Percentiles rank a stretch among this genome's conserved stretches.
Conservation (phyloP, 1,140 invertebrate species). For the Leptinotarsa texana region DNA sequence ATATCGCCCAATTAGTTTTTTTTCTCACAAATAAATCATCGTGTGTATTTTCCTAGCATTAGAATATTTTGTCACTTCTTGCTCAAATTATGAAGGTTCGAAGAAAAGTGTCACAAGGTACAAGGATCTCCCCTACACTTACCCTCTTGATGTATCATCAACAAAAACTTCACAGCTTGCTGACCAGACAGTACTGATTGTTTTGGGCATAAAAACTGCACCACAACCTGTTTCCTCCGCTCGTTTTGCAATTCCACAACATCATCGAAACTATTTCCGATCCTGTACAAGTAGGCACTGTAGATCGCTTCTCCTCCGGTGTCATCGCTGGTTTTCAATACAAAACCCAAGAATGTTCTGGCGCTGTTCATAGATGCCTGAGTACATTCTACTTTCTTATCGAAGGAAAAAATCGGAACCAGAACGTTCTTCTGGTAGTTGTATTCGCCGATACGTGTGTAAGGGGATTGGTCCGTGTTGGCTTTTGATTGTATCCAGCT, state of each 20-base stretch:
- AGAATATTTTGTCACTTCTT: too few relatives aligned
- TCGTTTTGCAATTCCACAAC: slow-evolving; percentile 60
- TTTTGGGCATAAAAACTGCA: slow-evolving; percentile 78
- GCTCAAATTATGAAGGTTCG: too few relatives aligned
- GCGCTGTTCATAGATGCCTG: slow-evolving; percentile 75
- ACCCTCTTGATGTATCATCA: slow-evolving; percentile 81
- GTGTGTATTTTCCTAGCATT: too few relatives aligned
- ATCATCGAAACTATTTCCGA: slow-evolving; percentile 57
- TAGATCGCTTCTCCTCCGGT: slow-evolving; percentile 50
- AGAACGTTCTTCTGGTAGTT: slow-evolving; percentile 62
- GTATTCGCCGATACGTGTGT: slow-evolving; percentile 59
- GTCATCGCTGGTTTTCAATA: slow-evolving; percentile 21
- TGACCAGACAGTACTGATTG: slow-evolving; percentile 64
- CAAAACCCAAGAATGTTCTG: slow-evolving; percentile 30
- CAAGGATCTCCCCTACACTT: slow-evolving; percentile 53
- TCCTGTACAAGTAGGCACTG: slow-evolving; percentile 64
- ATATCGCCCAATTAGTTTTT: too few relatives aligned
- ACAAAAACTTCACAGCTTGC: slow-evolving; percentile 69
- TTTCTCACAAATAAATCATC: too few relatives aligned
- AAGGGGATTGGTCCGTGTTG: slow-evolving; percentile 50
- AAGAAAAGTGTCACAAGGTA: too few relatives aligned
- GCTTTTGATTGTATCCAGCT: slow-evolving; percentile 65
- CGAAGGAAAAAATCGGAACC: slow-evolving; percentile 66
- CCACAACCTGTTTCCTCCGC: slow-evolving; percentile 69
- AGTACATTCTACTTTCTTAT: slow-evolving; percentile 67